Percentiles rank a stretch among this genome's conserved stretches.
Conservation (phyloP, 2,113 vertebrate species). For the Rallus limicola region DNA sequence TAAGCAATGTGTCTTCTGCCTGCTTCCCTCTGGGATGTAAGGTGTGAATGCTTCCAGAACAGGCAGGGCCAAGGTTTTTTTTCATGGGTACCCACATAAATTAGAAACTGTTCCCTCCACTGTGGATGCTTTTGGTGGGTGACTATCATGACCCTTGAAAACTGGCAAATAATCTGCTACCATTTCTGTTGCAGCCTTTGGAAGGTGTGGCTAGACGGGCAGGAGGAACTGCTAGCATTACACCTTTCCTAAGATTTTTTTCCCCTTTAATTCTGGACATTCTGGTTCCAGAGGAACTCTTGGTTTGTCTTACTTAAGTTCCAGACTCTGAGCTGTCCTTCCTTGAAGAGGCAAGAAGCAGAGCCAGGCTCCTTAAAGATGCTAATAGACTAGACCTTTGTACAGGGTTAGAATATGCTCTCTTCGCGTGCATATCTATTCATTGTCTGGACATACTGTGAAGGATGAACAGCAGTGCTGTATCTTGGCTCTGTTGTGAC, state of each 20-base stretch:
- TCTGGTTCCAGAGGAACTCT: not conserved
- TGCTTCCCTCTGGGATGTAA: not conserved
- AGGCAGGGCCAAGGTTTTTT: not conserved
- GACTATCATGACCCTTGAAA: not conserved
- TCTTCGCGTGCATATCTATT: not conserved
- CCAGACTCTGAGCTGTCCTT: not conserved
- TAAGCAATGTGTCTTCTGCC: not conserved
- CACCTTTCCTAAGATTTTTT: not conserved
- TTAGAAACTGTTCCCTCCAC: not conserved
- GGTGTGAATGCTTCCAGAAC: not conserved
- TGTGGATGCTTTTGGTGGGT: not conserved
- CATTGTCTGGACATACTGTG: not conserved
- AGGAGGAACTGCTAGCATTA: not conserved
- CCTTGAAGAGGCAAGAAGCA: not conserved
- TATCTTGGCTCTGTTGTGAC: not conserved
- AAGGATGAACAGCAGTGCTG: not conserved
- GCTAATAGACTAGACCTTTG: not conserved
- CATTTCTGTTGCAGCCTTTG: not conserved
- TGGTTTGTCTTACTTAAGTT: not conserved
- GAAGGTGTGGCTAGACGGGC: not conserved
- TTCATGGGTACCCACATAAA: not conserved
- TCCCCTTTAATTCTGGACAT: not conserved
- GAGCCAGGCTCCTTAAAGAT: not conserved
- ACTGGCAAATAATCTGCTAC: not conserved
- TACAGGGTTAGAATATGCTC: not conserved